Evolutionary conservation across 2,888 invertebrate genomes (phyloP), one percentile per base, ranked within the genome.

Genomic region (Aromia moschata): DNA sequence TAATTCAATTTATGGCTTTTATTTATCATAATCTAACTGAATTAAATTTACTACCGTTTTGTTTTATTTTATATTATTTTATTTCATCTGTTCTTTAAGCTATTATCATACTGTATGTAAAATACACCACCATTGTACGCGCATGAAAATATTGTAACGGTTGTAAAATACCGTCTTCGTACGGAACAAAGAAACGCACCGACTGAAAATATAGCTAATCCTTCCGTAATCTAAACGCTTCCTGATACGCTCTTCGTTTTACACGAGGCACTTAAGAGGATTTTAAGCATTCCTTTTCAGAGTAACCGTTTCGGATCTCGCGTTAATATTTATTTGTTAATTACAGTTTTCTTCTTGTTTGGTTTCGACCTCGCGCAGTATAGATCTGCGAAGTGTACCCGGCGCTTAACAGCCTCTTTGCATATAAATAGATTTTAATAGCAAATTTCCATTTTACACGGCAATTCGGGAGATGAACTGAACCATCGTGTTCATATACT

Each of bases 381-480:
- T 41, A 41, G 40, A 25, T 41, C 40, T 9, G 30, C 14, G 12
- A 17, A 41, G 16, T 52, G n/a, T 41, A 52, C 12, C 52, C 41
- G 40, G 40, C 30, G 31, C n/a, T n/a, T 45, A 56, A 52, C 49
- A 43, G 40, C 63, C 62, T 62, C 61, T 65, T 68, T 65, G 65
- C 68, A 68, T 68, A 68, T 65, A 68, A 64, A 68, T 68, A 57
- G 64, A 54, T 56, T 65, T 65, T 65, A 62, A 68, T 64, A 62
- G 58, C 38, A 49, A 55, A 59, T 59, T 53, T 38, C 47, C 47
- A 54, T 51, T 54, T 57, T 47, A 47, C 47, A 43, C 49, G 37
- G 46, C 46, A 56, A 55, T 33, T 30, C 40, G 15, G 44, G 33
- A 47, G 46, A 41, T 40, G 45, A 52, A 31, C n/a, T n/a, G n/a